Base-by-base conservation (phyloP, 2,888 invertebrate genomes). In the Drosophila conformis region DNA sequence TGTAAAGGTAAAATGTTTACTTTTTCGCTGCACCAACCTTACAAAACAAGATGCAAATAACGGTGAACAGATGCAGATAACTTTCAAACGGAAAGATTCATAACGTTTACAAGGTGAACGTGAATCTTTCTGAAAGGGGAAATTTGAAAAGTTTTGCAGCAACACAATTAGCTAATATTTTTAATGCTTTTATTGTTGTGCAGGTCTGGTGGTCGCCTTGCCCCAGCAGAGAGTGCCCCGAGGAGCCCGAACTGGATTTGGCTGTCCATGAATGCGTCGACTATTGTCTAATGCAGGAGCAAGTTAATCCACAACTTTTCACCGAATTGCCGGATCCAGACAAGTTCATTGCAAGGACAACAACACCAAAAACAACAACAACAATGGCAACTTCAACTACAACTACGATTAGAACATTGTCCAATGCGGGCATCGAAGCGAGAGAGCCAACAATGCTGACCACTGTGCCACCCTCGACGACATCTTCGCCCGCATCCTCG, bases 191-290 rank as follows among this genome's bases (percentile, higher is more conserved):
- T 40, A 13, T 5, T 6, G 35, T 35, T 21, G 15, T 53, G 8
- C 62, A 96, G 95, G 96, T 96, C 40, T 97, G 96, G 96, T 97
- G 96, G 96, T 96, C 96, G 89, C 96, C 96, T 0, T 97, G 96
- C 87, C 96, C 96, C 0, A 96, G 96, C 83, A 94, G 96, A 73
- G 96, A 96, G 92, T 97, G 96, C 91, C 96, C 96, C 0, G 96
- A 95, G 82, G 95, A 95, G 76, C 96, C 96, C 82, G 95, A 95
- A 86, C 93, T 96, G 35, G 96, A 96, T 90, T 94, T 97, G 88
- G 95, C 96, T 21, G 93, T 96, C 38, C 95, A 96, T 83, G 94
- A 95, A 81, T 97, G 96, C 88, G 94, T 95, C 13, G 96, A 96
- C 92, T 96, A 96, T 92, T 97, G 96, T 90, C 92, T 95, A 77